Conservation (phyloP, 35 echinoderm and acorn worm genomes). For the Apostichopus parvimensis region DNA sequence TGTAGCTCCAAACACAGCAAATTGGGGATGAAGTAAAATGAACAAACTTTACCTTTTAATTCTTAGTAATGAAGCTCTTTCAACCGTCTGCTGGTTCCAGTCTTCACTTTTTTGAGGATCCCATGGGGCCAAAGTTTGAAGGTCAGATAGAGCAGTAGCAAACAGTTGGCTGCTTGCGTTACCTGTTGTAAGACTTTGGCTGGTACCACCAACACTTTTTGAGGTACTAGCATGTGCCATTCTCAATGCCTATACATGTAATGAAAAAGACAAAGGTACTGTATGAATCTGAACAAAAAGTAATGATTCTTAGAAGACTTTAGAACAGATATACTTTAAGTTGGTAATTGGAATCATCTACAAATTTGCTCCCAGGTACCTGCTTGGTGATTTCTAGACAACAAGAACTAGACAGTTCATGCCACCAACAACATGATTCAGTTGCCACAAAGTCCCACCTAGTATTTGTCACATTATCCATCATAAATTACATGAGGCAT, state of each 20-base stretch:
- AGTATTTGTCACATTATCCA: too few species aligned
- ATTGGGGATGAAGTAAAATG: background rate
- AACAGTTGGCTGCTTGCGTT: slow-evolving; percentile 14
- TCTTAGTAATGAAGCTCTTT: slow-evolving; percentile 23
- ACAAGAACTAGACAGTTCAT: too few species aligned
- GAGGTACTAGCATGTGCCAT: slow-evolving; percentile 20
- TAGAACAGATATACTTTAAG: too few species aligned
- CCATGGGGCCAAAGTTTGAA: slow-evolving; percentile 17
- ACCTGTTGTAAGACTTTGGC: background rate
- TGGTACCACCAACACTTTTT: slow-evolving; percentile 11
- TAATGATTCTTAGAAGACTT: too few species aligned
- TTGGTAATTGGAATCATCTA: too few species aligned
- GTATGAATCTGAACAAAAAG: too few species aligned
- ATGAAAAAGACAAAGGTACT: background rate
- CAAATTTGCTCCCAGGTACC: too few species aligned
- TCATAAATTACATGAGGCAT: too few species aligned
- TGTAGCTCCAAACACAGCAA: background rate
- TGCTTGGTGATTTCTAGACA: too few species aligned
- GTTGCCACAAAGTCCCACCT: too few species aligned
- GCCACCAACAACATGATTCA: too few species aligned
- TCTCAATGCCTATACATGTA: background rate
- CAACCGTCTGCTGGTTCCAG: slow-evolving; percentile 35
- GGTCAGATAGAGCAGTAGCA: slow-evolving; percentile 21
- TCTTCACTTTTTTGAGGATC: slow-evolving; percentile 41
- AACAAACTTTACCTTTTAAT: slow-evolving; percentile 29